These are phyloP conservation scores for Poecilobothrus nobilitatus DNA, from an alignment of 2,888 invertebrate species.

Conservation along the genomic window DNA sequence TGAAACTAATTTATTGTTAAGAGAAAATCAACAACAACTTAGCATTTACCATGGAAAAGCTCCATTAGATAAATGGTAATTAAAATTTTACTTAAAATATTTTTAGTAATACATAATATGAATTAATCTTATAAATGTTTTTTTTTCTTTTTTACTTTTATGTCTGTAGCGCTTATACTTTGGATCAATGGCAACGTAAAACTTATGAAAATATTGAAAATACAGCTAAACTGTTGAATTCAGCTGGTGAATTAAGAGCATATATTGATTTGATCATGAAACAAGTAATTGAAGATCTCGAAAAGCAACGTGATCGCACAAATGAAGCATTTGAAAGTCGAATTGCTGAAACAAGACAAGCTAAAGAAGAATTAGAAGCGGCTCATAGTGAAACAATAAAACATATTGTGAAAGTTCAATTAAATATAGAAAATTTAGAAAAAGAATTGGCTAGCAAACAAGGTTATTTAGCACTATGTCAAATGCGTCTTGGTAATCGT, in stretches of 20 bases:
- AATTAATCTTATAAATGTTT: not conserved
- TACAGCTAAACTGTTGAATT: conserved; percentile 67
- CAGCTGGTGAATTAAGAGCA: conserved; percentile 62
- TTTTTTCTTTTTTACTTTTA: conserved; percentile 12
- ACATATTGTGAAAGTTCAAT: conserved; percentile 63
- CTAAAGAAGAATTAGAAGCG: conserved; percentile 72
- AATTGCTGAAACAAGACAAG: conserved; percentile 67
- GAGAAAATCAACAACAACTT: conserved; percentile 60
- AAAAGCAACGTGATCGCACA: conserved; percentile 63
- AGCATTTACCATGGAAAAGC: conserved; percentile 60
- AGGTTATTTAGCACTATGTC: conserved; percentile 69
- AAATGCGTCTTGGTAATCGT: conserved; percentile 73
- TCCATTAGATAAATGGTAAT: conserved; percentile 54
- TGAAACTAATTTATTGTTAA: conserved; percentile 57
- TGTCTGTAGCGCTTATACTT: conserved; percentile 54
- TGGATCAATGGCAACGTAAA: conserved; percentile 67
- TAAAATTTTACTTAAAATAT: conserved; percentile 12
- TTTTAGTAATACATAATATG: not conserved
- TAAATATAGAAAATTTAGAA: conserved; percentile 65
- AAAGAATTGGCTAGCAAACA: conserved; percentile 78
- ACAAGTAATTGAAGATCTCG: conserved; percentile 72
- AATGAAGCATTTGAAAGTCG: conserved; percentile 69
- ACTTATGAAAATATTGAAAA: conserved; percentile 60
- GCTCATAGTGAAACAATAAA: conserved; percentile 63
- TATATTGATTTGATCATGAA: conserved; percentile 73